phyloP scores from a whole-genome alignment of 2,888 invertebrate species.

The Cremastobaeus sp. region DNA sequence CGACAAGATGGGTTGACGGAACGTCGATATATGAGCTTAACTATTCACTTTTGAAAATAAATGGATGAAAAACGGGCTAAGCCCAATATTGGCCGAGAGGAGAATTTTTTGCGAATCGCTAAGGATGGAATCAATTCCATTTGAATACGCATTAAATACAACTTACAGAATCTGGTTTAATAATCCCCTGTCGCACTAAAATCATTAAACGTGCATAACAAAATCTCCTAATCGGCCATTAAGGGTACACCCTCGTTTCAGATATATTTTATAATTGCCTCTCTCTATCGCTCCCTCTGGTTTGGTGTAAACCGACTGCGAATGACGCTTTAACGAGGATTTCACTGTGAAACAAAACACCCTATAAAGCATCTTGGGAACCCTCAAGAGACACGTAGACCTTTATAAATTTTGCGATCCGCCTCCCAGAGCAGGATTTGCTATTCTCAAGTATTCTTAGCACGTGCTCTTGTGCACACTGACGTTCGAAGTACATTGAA shows the following conservation, averaged over 20 bases:
- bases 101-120: too few relatives aligned
- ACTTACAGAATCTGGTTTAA: conserved; percentile 5
- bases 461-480: conserved; percentile 69
- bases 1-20: too few relatives aligned
- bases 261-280: conserved; percentile 55
- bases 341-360: conserved; percentile 69
- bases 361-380: conserved; percentile 67
- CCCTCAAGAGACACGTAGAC: conserved; percentile 71
- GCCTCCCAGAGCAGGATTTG: conserved; percentile 64
- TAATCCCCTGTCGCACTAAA: conserved; percentile 46
- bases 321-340: conserved; percentile 71
- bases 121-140: conserved; percentile 37
- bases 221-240: conserved; percentile 51
- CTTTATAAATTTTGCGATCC: conserved; percentile 75
- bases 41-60: conserved; percentile 22
- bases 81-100: conserved; percentile 18
- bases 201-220: conserved; percentile 52
- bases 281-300: conserved; percentile 36
- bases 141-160: conserved; percentile 31
- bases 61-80: conserved; percentile 14
- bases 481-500: conserved; percentile 38
- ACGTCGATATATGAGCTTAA: too few relatives aligned
- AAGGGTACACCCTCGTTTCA: conserved; percentile 43
- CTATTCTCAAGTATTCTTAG: conserved; percentile 71
- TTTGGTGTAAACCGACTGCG: conserved; percentile 72